Evolutionary conservation across 2,888 invertebrate species (phyloP).

Genomic region (Embidobia sp.): DNA sequence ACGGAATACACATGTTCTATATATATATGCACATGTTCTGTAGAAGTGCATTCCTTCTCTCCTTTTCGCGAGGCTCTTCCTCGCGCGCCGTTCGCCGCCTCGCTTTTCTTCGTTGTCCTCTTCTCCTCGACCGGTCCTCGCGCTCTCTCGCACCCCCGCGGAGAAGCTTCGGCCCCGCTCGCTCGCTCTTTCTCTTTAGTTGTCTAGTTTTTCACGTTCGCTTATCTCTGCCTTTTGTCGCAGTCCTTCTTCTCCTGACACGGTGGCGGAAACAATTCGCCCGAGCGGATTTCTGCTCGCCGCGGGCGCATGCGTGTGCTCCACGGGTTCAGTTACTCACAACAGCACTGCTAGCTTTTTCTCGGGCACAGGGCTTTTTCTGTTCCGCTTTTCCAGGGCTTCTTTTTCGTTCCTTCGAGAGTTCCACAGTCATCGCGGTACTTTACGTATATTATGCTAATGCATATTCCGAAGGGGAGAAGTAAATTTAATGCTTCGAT

Average conservation of each 20-base stretch:
- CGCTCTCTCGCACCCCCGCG: slow-evolving; percentile 20
- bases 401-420: too few species aligned
- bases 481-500: too few species aligned
- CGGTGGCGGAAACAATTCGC: slow-evolving; percentile 54
- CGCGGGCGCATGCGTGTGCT: slow-evolving; percentile 14
- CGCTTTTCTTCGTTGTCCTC: slow-evolving; percentile 21
- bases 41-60: slow-evolving; percentile 55
- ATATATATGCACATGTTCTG: slow-evolving; percentile 49
- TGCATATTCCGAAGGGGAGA: too few species aligned
- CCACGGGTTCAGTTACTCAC: slow-evolving; percentile 16
- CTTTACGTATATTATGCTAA: too few species aligned
- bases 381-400: too few species aligned
- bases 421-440: too few species aligned
- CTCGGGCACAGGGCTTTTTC: too few species aligned
- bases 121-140: too few species aligned
- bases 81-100: slow-evolving; percentile 15
- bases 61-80: slow-evolving; percentile 42
- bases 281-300: slow-evolving; percentile 21
- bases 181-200: too few species aligned
- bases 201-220: slow-evolving; percentile 41
- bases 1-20: slow-evolving; percentile 56
- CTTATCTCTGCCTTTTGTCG: slow-evolving; percentile 37
- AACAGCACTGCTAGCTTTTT: too few species aligned
- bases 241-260: slow-evolving; percentile 41
- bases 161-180: too few species aligned